A percentile compares a stretch with the other conserved stretches of the same genome.
phyloP scores from a whole-genome alignment of 2,113 vertebrate genomes.

The Myanophis thanlyinensis region DNA sequence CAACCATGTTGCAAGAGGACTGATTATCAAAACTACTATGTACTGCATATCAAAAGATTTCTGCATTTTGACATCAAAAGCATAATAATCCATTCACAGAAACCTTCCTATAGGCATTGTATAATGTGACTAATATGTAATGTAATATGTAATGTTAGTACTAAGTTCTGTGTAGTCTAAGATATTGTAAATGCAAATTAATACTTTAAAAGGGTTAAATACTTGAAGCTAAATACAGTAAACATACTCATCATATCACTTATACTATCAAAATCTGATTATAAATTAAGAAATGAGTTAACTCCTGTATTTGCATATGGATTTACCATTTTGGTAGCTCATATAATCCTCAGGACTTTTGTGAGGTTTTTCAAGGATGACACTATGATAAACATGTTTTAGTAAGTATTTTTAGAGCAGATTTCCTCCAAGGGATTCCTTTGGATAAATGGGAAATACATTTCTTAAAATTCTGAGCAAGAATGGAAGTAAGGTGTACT shows the following conservation, averaged over 20 bases:
- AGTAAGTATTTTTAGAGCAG: not conserved
- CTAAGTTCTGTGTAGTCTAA: not conserved
- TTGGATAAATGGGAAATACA: not conserved
- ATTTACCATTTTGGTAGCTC: not conserved
- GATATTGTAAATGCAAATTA: slow-evolving; percentile 13
- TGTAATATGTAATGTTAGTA: not conserved
- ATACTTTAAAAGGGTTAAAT: slow-evolving; percentile 21
- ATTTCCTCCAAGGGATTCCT: not conserved
- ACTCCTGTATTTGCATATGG: not conserved
- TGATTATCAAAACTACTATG: slow-evolving; percentile 23
- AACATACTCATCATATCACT: not conserved
- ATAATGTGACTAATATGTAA: not conserved
- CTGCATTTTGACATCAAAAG: slow-evolving; percentile 17
- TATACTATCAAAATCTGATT: not conserved
- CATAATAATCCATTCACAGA: slow-evolving; percentile 1
- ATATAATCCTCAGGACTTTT: not conserved
- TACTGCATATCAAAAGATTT: slow-evolving; percentile 7
- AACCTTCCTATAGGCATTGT: not conserved
- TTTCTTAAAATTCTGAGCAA: not conserved
- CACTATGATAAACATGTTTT: not conserved
- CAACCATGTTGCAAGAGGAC: slow-evolving; percentile 30
- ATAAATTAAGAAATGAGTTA: not conserved
- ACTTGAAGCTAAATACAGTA: not conserved
- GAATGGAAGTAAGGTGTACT: not conserved
- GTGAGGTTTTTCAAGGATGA: not conserved